Conservation (phyloP, 2,113 vertebrate species). For the Arvicanthis niloticus region DNA sequence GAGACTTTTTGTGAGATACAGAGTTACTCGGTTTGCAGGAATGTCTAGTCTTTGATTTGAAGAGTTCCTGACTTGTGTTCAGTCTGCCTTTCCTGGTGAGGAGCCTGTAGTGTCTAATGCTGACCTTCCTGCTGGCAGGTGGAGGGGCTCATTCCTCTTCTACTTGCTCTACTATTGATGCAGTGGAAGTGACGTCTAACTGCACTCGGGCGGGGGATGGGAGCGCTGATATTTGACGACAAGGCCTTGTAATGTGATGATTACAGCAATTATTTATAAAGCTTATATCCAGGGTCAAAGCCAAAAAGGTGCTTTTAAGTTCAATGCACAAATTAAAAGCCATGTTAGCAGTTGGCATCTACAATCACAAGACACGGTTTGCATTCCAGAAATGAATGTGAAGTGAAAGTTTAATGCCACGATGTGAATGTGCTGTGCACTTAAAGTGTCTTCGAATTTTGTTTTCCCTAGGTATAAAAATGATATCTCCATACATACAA, state of each 20-base stretch:
- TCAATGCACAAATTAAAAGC: constrained; percentile 65
- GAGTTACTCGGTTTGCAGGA: background rate
- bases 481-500: background rate
- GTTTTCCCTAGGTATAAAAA: constrained; percentile 3
- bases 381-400: background rate
- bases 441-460: constrained; percentile 17
- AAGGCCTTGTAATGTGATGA: constrained; percentile 57
- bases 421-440: background rate
- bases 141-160: background rate
- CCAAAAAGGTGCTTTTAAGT: constrained; percentile 64
- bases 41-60: background rate
- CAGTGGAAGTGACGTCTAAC: background rate
- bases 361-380: constrained; percentile 2
- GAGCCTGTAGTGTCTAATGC: background rate
- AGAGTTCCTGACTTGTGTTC: background rate
- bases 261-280: constrained; percentile 72
- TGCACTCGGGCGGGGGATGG: background rate
- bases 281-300: constrained; percentile 36
- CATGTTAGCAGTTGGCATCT: constrained; percentile 2
- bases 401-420: constrained; percentile 52
- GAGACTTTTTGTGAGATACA: background rate
- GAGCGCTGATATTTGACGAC: constrained; percentile 30
- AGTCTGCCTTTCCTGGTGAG: background rate
- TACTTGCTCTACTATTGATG: constrained; percentile 16
- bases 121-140: background rate